Percentiles rank a stretch among this genome's conserved stretches.
Evolutionary conservation across 2,797 vertebrate species (phyloP).

Genomic region (Staurois parvus): DNA sequence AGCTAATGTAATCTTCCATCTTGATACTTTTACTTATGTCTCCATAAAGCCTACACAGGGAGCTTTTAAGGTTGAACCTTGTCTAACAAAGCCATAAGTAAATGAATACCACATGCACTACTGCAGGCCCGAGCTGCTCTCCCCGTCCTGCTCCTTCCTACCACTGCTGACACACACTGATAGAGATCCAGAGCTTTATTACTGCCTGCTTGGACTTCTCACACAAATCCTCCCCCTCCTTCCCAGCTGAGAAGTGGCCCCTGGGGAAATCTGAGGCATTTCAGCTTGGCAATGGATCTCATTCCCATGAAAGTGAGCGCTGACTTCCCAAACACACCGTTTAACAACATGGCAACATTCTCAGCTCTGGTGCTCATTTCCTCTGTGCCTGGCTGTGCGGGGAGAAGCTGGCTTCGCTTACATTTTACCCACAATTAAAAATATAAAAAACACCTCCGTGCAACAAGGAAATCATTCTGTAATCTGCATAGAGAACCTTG

Average conservation of each 20-base stretch:
- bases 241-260: conserved; percentile 78
- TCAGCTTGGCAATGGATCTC: conserved; percentile 85
- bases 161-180: conserved; percentile 71
- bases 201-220: conserved; percentile 71
- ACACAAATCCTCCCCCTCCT: conserved; percentile 79
- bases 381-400: conserved; percentile 42
- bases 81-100: conserved; percentile 66
- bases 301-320: conserved; percentile 92
- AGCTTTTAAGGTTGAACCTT: conserved; percentile 45
- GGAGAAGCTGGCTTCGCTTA: background rate
- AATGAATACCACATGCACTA: conserved; percentile 80
- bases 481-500: too few relatives aligned
- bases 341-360: conserved; percentile 77
- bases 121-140: conserved; percentile 66
- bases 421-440: too few relatives aligned
- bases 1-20: conserved; percentile 44
- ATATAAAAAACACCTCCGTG: too few relatives aligned
- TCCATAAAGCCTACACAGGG: conserved; percentile 18
- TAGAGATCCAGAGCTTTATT: conserved; percentile 62
- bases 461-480: too few relatives aligned
- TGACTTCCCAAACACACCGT: conserved; percentile 77
- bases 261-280: conserved; percentile 85
- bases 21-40: conserved; percentile 50
- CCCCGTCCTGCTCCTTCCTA: conserved; percentile 69
- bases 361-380: conserved; percentile 70